phyloP scores from a whole-genome alignment of 2,113 vertebrate genomes.

The Eolophus roseicapilla region DNA sequence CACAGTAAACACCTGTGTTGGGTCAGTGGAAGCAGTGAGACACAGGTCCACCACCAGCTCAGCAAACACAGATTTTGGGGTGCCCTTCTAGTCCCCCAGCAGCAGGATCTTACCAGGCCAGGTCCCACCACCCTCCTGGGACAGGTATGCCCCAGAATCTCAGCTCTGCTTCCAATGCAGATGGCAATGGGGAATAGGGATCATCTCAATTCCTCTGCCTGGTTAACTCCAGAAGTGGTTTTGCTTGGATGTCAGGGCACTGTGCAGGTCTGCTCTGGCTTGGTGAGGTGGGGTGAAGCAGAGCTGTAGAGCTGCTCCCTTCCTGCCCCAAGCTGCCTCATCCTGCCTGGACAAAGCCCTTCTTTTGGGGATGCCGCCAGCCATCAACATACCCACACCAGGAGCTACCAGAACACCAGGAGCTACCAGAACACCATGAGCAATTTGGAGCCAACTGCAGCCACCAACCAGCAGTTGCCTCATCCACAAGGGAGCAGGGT shows the following conservation, averaged over 20 bases:
- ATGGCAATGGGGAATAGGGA: neutral
- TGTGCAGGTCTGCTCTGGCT: neutral
- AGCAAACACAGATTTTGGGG: neutral
- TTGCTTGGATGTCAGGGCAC: neutral
- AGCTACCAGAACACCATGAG: neutral
- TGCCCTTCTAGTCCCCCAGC: neutral
- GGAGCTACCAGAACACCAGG: neutral
- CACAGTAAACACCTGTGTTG: neutral
- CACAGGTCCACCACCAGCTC: neutral
- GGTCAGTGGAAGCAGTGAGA: neutral
- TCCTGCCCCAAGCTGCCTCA: neutral
- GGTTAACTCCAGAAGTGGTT: neutral
- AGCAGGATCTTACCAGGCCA: neutral
- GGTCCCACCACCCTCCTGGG: neutral
- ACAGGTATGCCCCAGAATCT: neutral
- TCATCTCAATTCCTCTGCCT: neutral
- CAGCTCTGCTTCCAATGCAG: neutral
- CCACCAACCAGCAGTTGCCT: neutral
- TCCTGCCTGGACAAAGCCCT: neutral
- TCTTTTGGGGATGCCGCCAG: neutral
- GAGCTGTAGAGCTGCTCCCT: neutral
- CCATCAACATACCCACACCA: neutral
- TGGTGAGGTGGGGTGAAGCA: accelerated
- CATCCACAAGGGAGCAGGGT: neutral
- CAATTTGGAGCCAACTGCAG: neutral